These are phyloP conservation scores for Falco cherrug DNA, from an alignment of 2,797 vertebrate genomes.

Conservation along the genomic window DNA sequence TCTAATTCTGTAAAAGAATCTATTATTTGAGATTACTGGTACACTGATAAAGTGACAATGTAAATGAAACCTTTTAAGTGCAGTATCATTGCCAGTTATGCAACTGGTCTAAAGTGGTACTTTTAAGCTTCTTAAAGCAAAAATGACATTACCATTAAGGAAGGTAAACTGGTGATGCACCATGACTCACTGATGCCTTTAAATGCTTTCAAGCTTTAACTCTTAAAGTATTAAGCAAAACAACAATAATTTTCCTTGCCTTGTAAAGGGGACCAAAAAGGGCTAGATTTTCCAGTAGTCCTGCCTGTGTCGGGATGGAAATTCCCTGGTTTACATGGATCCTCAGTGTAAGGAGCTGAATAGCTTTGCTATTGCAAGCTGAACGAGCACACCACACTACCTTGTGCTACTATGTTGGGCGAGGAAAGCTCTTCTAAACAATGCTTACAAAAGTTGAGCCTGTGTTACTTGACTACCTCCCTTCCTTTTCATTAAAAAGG, in stretches of 20 bases:
- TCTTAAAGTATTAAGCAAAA: not conserved
- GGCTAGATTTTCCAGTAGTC: not conserved
- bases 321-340: not conserved
- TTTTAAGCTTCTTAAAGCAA: not conserved
- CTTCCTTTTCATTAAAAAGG: not conserved
- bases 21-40: not conserved
- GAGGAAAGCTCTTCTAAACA: not conserved
- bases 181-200: not conserved
- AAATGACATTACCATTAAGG: not conserved
- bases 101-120: not conserved
- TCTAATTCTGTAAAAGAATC: not conserved
- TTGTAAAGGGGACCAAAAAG: not conserved
- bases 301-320: not conserved
- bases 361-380: not conserved
- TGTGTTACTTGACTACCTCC: accelerated
- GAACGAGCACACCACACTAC: no score
- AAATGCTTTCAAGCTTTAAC: not conserved
- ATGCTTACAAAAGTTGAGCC: not conserved
- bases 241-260: not conserved
- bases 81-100: not conserved
- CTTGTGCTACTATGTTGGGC: no score
- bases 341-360: not conserved
- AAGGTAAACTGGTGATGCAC: not conserved
- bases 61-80: not conserved
- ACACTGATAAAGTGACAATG: not conserved